Base-by-base conservation (phyloP, 2,797 vertebrate genomes). In the Gallinago nigripennis region DNA sequence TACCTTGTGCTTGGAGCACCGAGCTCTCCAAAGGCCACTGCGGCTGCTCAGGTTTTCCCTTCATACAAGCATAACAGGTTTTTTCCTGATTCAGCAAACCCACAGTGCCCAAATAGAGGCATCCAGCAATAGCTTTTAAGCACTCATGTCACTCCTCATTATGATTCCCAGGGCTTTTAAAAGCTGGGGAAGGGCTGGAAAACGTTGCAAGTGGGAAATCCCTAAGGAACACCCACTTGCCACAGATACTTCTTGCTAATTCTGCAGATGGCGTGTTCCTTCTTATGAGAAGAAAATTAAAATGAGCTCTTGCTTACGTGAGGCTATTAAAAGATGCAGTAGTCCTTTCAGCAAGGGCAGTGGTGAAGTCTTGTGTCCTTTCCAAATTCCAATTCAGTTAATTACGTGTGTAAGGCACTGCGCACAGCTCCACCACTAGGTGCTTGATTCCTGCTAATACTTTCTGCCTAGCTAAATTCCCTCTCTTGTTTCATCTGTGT, bases 271-370 rank as follows among this genome's bases (percentile, higher is more conserved):
- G 28, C 27, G 18, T 41, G 35, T 53, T 72, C 63, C 75, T 91
- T 75, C 61, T 84, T 90, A 71, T 58, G 76, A 92, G 70, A 3
- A 63, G 51, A 31, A 84, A 43, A 46, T 87, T 90, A 86, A 93
- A 93, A 86, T 65, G 73, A 89, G 21, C 23, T 60, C 63, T 65
- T 88, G 39, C 30, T 66, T 60, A 82, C 9, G 1, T 71, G 77
- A 88, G 31, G 46, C 77, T 84, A 78, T 88, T 95, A 77, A 94
- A 95, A 92, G 68, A 86, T 64, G 66, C 41, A 79, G 41, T 17
- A 75, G 66, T 60, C n/a, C 10, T 8, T 79, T 86, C 48, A 94
- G 31, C 10, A 79, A 77, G n/a, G 39, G 58, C 56, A 79, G 16
- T 16, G 33, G 24, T 56, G 46, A 81, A 85, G 31, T 63, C 30